A percentile compares a stretch with the other conserved stretches of the same genome.
Conservation (phyloP, 2,113 vertebrate genomes). For the Oryzias curvinotus region DNA sequence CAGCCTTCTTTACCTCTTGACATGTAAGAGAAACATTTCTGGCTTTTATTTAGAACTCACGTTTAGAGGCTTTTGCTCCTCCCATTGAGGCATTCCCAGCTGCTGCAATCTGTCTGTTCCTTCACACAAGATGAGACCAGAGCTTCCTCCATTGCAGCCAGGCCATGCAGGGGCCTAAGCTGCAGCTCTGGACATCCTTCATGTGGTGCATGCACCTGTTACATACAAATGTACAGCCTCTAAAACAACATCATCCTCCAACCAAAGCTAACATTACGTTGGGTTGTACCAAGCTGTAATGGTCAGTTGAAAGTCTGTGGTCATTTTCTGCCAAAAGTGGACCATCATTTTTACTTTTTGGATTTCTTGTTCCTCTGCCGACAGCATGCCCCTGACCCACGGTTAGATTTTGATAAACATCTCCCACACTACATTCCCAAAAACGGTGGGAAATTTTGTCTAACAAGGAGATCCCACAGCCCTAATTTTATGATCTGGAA, state of each 20-base stretch:
- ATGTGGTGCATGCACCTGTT: conserved; percentile 56
- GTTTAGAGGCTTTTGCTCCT: conserved; percentile 47
- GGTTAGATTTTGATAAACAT: conserved; percentile 45
- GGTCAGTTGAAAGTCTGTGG: conserved; percentile 24
- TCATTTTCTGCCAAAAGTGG: conserved; percentile 38
- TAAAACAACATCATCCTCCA: conserved; percentile 6
- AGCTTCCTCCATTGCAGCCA: conserved; percentile 10
- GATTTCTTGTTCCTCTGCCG: conserved; percentile 25
- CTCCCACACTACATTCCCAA: conserved; percentile 28
- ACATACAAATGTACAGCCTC: conserved; percentile 8
- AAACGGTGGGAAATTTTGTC: conserved; percentile 13
- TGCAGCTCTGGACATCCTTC: conserved; percentile 5
- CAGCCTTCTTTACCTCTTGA: neutral
- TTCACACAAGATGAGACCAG: conserved; percentile 34
- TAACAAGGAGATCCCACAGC: no score
- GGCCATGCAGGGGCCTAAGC: conserved; percentile 19
- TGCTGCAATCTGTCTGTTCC: conserved; percentile 54
- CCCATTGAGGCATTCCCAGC: conserved; percentile 73
- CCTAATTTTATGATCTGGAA: conserved; percentile 10
- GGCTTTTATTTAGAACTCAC: conserved; percentile 32
- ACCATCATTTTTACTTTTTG: conserved; percentile 29
- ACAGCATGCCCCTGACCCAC: conserved; percentile 68
- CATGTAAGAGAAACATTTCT: conserved; percentile 14
- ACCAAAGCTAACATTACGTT: neutral
- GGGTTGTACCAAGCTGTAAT: conserved; percentile 16